Percentiles rank a stretch among this genome's conserved stretches.
Evolutionary conservation across 2,113 vertebrate species (phyloP).

Genomic region (Nerophis lumbriciformis): DNA sequence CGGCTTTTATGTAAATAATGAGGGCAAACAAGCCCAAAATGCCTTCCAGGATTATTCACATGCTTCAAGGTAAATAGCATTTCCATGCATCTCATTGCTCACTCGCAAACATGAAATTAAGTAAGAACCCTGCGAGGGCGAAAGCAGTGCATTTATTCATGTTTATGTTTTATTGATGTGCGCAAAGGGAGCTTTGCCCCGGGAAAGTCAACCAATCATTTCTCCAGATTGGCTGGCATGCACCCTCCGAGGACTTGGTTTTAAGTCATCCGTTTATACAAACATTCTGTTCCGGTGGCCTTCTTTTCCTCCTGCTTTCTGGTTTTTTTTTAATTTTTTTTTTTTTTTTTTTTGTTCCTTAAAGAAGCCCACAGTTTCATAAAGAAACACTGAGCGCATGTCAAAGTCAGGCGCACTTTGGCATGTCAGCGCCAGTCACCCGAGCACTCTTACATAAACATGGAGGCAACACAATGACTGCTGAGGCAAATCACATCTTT

Average conservation of each 20-base stretch:
- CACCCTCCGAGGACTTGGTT: slow-evolving; percentile 60
- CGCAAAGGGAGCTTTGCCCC: slow-evolving; percentile 69
- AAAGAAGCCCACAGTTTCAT: slow-evolving; percentile 3
- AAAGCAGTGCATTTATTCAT: slow-evolving; percentile 75
- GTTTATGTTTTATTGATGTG: slow-evolving; percentile 80
- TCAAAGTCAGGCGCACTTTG: slow-evolving; percentile 14
- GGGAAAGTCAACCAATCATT: slow-evolving; percentile 75
- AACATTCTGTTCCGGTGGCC: slow-evolving; percentile 47
- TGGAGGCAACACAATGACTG: slow-evolving; percentile 14
- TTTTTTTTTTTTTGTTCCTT: background rate
- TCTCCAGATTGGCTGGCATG: slow-evolving; percentile 62
- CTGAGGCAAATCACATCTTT: slow-evolving; percentile 24
- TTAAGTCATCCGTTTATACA: slow-evolving; percentile 68
- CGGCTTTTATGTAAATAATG: slow-evolving; percentile 61
- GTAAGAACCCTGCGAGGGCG: slow-evolving; percentile 68
- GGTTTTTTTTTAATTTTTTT: background rate
- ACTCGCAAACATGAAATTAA: slow-evolving; percentile 71
- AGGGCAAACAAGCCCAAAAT: slow-evolving; percentile 64
- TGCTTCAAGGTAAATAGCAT: slow-evolving; percentile 67
- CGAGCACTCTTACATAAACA: slow-evolving; percentile 11
- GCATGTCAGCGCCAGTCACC: slow-evolving; percentile 16
- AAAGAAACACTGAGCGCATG: slow-evolving; percentile 20
- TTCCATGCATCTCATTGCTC: slow-evolving; percentile 67
- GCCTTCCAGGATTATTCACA: slow-evolving; percentile 61
- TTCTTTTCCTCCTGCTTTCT: slow-evolving; percentile 18